Conservation (phyloP, 2,113 vertebrate genomes). For the Clinocottus analis region DNA sequence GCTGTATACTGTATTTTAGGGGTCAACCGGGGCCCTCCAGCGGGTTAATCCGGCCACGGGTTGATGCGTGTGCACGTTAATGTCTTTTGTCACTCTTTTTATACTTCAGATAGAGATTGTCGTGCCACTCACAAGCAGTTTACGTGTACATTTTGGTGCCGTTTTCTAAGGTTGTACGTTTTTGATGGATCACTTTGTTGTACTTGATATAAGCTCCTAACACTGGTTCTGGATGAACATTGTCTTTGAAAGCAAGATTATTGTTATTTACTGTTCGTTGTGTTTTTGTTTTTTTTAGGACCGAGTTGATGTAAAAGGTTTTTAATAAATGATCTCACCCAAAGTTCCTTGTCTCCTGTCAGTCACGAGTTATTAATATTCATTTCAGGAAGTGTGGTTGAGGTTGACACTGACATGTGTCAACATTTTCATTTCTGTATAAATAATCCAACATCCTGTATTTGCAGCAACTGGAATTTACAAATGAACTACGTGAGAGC, state of each 20-base stretch:
- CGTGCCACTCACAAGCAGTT: not conserved
- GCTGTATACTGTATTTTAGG: not conserved
- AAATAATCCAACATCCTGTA: not conserved
- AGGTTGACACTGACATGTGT: too few relatives aligned
- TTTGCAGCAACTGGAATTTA: not conserved
- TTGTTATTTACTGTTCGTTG: constrained; percentile 36
- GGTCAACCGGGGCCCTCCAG: not conserved
- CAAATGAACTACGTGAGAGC: too few relatives aligned
- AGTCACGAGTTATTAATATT: not conserved
- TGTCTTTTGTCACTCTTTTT: constrained; percentile 3
- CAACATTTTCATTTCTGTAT: too few relatives aligned
- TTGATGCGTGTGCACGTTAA: not conserved
- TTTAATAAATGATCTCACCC: constrained; percentile 65
- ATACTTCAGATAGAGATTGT: not conserved
- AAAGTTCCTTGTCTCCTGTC: not conserved
- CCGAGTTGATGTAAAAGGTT: constrained; percentile 51
- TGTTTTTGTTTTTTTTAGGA: constrained; percentile 29
- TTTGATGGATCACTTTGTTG: constrained; percentile 1
- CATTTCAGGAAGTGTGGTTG: not conserved
- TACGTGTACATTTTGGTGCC: constrained; percentile 2
- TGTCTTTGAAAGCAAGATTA: not conserved
- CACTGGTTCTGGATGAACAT: constrained; percentile 11
- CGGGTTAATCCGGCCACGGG: not conserved
- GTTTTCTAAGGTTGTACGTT: constrained; percentile 46
- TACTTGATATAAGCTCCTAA: constrained; percentile 19